A percentile compares a stretch with the other conserved stretches of the same genome.
Conservation (phyloP, 2,888 invertebrate species). For the Sylvicola fuscatus region DNA sequence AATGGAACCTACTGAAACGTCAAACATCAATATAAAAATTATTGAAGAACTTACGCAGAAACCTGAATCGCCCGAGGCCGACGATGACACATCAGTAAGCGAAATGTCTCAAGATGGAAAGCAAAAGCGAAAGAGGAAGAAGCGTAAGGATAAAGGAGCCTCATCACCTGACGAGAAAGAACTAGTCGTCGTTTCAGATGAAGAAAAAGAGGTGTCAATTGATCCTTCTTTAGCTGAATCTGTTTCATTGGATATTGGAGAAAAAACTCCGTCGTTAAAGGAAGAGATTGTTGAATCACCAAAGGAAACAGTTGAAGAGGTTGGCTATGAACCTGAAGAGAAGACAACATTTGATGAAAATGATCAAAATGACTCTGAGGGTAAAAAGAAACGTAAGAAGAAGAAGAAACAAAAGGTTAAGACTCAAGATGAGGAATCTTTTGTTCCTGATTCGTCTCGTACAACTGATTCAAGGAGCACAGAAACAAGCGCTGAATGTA, state of each 20-base stretch:
- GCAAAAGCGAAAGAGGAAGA: slow-evolving; percentile 16
- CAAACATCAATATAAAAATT: slow-evolving; percentile 20
- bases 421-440: slow-evolving; percentile 26
- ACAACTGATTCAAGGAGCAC: slow-evolving; percentile 24
- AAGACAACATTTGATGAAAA: slow-evolving; percentile 31
- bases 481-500: slow-evolving; percentile 13
- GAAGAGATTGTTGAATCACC: slow-evolving; percentile 6
- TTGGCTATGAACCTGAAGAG: slow-evolving; percentile 51
- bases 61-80: slow-evolving; percentile 32
- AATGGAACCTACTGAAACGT: slow-evolving; percentile 10
- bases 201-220: background rate
- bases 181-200: background rate
- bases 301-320: slow-evolving; percentile 29
- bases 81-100: slow-evolving; percentile 16
- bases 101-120: slow-evolving; percentile 2
- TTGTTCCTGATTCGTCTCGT: slow-evolving; percentile 23
- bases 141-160: slow-evolving; percentile 12
- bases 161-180: too few relatives aligned
- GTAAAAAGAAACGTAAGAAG: slow-evolving; percentile 26
- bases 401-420: slow-evolving; percentile 31
- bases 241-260: slow-evolving; percentile 4
- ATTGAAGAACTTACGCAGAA: slow-evolving; percentile 32
- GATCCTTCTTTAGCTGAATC: slow-evolving; percentile 1
- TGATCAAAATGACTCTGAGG: slow-evolving; percentile 16
- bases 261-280: background rate